Conservation (phyloP, 2,797 vertebrate species). For the Masticophis lateralis region DNA sequence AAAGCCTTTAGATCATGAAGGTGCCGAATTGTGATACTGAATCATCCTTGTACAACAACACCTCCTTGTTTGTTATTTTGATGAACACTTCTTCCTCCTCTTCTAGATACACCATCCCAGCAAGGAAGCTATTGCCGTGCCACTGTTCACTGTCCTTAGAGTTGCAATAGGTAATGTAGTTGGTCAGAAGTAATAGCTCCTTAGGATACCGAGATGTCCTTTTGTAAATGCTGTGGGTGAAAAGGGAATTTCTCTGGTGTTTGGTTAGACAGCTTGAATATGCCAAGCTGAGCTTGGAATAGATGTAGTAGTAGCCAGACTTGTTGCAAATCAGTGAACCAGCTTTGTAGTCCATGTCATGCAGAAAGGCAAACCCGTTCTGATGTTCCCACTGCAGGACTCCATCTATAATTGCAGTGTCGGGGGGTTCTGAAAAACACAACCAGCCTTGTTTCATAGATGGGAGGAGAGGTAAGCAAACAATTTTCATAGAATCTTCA, state of each 20-base stretch:
- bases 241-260: neutral
- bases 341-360: constrained; percentile 49
- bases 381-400: constrained; percentile 60
- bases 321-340: constrained; percentile 55
- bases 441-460: neutral
- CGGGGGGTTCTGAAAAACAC: constrained; percentile 45
- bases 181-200: constrained; percentile 54
- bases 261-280: constrained; percentile 27
- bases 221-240: constrained; percentile 57
- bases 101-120: constrained; percentile 53
- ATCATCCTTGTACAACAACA: constrained; percentile 44
- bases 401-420: neutral
- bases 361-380: constrained; percentile 59
- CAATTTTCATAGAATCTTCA: too few relatives aligned
- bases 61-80: constrained; percentile 22
- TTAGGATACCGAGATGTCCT: constrained; percentile 46
- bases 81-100: constrained; percentile 55
- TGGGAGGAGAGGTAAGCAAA: neutral
- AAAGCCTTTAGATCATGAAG: constrained; percentile 62
- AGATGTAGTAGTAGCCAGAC: constrained; percentile 65
- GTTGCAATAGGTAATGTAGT: constrained; percentile 41
- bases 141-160: constrained; percentile 9
- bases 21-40: constrained; percentile 63
- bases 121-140: constrained; percentile 67
- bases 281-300: constrained; percentile 64